These are phyloP conservation scores for Coleophora deauratella DNA, from an alignment of 2,888 invertebrate species.

Conservation along the genomic window DNA sequence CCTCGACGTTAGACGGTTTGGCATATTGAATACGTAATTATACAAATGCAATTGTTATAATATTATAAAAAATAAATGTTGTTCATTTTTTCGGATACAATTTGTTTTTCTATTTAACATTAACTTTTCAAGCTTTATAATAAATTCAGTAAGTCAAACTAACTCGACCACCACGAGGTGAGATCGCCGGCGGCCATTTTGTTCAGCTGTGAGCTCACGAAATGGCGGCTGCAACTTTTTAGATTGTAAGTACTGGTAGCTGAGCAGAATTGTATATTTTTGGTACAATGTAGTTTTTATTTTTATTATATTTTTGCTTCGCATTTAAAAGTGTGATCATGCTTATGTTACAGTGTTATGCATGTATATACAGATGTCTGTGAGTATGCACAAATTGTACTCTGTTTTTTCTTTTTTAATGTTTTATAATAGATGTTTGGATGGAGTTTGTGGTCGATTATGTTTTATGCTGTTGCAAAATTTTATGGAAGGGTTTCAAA, in stretches of 20 bases:
- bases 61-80: no score
- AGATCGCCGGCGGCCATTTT: slow-evolving; percentile 55
- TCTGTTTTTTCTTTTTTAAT: slow-evolving; percentile 48
- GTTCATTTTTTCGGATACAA: no score
- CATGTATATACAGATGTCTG: slow-evolving; percentile 64
- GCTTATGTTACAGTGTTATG: slow-evolving; percentile 70
- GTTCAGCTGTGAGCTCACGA: slow-evolving; percentile 34
- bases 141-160: slow-evolving; percentile 27
- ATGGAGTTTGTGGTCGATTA: slow-evolving; percentile 46
- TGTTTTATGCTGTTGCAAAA: slow-evolving; percentile 10
- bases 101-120: neutral
- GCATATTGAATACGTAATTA: slow-evolving; percentile 23
- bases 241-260: slow-evolving; percentile 64
- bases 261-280: slow-evolving; percentile 43
- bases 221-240: slow-evolving; percentile 48
- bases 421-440: slow-evolving; percentile 39
- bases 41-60: slow-evolving; percentile 7
- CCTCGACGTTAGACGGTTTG: slow-evolving; percentile 21
- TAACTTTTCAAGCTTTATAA: neutral
- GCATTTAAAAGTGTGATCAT: slow-evolving; percentile 68
- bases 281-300: slow-evolving; percentile 59
- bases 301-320: slow-evolving; percentile 56
- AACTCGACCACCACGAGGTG: slow-evolving; percentile 39
- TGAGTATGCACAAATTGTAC: slow-evolving; percentile 73
- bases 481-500: slow-evolving; percentile 24